Conservation (phyloP, 2,888 invertebrate species). For the Conistra vaccinii region DNA sequence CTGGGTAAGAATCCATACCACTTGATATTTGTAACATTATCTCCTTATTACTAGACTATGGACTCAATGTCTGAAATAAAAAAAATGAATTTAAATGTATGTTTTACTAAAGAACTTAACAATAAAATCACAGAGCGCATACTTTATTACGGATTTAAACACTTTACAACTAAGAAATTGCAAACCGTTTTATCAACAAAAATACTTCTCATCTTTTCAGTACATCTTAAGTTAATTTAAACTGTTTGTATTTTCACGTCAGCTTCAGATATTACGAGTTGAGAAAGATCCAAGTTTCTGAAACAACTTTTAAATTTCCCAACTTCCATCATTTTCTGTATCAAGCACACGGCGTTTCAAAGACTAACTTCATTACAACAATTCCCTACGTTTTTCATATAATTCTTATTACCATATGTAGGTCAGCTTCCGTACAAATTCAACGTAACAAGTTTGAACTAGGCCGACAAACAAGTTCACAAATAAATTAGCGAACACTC, state of each 20-base stretch:
- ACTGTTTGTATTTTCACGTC: slow-evolving; percentile 27
- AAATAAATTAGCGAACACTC: slow-evolving; percentile 61
- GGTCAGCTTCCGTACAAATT: slow-evolving; percentile 40
- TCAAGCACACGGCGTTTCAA: slow-evolving; percentile 32
- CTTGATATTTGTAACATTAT: too few species aligned
- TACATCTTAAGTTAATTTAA: slow-evolving; percentile 3
- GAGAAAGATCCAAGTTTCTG: slow-evolving; percentile 7
- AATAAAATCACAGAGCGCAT: background rate
- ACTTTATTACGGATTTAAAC: background rate
- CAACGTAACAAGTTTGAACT: slow-evolving; percentile 49
- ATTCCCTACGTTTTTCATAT: slow-evolving; percentile 30
- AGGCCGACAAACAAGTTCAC: slow-evolving; percentile 50
- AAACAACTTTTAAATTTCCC: slow-evolving; percentile 6
- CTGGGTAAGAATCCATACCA: too few species aligned
- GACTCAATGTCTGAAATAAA: too few species aligned
- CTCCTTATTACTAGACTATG: too few species aligned
- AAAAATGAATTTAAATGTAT: too few species aligned
- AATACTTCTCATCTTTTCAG: background rate
- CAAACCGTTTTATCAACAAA: slow-evolving; percentile 12
- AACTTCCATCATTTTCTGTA: slow-evolving; percentile 27
- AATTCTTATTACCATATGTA: slow-evolving; percentile 29
- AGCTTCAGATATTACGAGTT: slow-evolving; percentile 18
- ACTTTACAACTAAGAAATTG: slow-evolving; percentile 11
- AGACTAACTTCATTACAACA: slow-evolving; percentile 46
- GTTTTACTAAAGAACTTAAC: background rate